Conservation (phyloP, 2,113 vertebrate genomes). For the Channa maculata region DNA sequence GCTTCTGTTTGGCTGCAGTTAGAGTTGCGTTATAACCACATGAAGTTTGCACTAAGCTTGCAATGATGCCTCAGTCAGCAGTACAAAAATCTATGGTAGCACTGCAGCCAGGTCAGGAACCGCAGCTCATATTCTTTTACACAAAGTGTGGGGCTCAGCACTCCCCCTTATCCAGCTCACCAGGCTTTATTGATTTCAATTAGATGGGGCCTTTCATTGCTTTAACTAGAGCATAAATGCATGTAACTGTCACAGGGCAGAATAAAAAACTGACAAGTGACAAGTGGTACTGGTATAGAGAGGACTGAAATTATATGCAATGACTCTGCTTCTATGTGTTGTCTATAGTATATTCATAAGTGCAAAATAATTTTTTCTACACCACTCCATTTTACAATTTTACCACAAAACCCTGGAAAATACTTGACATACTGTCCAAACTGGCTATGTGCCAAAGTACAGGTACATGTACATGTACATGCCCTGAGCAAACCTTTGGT, state of each 20-base stretch:
- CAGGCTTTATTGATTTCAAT: conserved; percentile 76
- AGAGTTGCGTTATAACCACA: conserved; percentile 46
- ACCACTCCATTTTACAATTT: background rate
- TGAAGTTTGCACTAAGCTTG: conserved; percentile 38
- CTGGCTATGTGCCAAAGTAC: background rate
- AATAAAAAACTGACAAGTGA: conserved; percentile 52
- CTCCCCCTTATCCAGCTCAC: conserved; percentile 45
- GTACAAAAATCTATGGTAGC: conserved; percentile 47
- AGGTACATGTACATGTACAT: background rate
- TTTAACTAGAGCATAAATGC: conserved; percentile 75
- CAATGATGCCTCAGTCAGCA: conserved; percentile 39
- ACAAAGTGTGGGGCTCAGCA: conserved; percentile 65
- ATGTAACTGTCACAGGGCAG: conserved; percentile 60
- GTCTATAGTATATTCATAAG: background rate
- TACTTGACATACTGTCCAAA: background rate
- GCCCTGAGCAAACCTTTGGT: background rate
- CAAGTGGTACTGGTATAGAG: conserved; percentile 5
- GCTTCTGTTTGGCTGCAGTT: background rate
- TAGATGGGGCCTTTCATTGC: conserved; percentile 70
- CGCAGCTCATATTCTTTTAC: conserved; percentile 58
- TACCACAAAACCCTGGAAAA: background rate
- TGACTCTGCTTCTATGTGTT: background rate
- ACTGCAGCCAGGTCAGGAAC: conserved; percentile 36
- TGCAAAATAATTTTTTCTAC: no score
- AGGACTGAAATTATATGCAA: conserved; percentile 5